A percentile compares a stretch with the other conserved stretches of the same genome.
Conservation (phyloP, 2,888 invertebrate species). For the Endotricha flammealis region DNA sequence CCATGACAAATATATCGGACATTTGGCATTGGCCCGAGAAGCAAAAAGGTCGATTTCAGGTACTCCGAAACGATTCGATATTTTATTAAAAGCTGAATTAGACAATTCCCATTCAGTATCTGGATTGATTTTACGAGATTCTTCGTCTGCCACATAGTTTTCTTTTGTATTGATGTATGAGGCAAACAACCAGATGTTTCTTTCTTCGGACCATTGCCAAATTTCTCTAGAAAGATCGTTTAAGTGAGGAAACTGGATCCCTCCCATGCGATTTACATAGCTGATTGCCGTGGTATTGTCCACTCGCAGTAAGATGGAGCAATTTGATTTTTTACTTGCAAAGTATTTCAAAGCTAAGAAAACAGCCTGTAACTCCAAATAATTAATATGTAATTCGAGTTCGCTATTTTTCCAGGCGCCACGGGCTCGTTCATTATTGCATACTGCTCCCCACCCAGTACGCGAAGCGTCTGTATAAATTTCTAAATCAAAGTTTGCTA, state of each 20-base stretch:
- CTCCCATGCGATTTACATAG: constrained; percentile 9
- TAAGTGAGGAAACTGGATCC: constrained; percentile 11
- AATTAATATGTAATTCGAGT: constrained; percentile 12
- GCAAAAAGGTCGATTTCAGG: constrained; percentile 4
- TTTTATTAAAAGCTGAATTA: neutral
- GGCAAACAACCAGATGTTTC: constrained; percentile 5
- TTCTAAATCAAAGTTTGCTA: constrained; percentile 5
- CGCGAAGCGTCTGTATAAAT: constrained; percentile 16
- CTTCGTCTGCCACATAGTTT: constrained; percentile 5
- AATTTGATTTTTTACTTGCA: constrained; percentile 6
- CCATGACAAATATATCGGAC: neutral
- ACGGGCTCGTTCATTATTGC: constrained; percentile 4
- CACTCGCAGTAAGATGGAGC: constrained; percentile 12
- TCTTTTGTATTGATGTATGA: neutral
- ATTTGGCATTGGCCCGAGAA: constrained; percentile 1
- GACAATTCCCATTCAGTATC: constrained; percentile 2
- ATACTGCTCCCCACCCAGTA: constrained; percentile 17
- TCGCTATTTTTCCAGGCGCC: constrained; percentile 12
- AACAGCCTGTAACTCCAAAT: constrained; percentile 6
- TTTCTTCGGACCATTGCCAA: constrained; percentile 9
- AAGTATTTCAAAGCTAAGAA: constrained; percentile 14
- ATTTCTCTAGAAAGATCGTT: constrained; percentile 4
- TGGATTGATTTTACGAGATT: constrained; percentile 4
- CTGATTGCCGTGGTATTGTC: constrained; percentile 13
- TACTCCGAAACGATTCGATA: neutral